phyloP scores from a whole-genome alignment of 2,888 invertebrate species.

The Branchellion lobata region DNA sequence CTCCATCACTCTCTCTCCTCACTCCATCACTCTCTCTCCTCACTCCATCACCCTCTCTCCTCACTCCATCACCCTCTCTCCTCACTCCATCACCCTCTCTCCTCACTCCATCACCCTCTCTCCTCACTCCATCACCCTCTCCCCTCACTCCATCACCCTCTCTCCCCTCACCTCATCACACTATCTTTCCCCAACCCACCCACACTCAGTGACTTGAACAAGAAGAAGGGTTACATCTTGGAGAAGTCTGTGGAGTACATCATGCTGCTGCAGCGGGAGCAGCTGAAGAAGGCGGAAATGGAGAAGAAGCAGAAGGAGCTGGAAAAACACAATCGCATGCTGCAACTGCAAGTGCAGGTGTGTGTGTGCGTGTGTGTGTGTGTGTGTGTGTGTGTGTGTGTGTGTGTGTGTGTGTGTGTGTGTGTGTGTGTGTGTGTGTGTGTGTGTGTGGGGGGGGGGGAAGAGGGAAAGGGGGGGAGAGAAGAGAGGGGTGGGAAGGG shows the following conservation, averaged over 20 bases:
- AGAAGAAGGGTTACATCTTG: conserved; percentile 39
- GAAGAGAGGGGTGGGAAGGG: neutral
- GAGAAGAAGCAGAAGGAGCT: conserved; percentile 32
- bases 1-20: too few relatives aligned
- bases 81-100: too few relatives aligned
- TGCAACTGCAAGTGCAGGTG: conserved; percentile 29
- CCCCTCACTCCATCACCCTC: too few relatives aligned
- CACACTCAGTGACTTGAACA: conserved; percentile 27
- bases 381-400: conserved; percentile 20
- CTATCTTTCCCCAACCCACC: neutral
- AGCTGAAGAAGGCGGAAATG: neutral
- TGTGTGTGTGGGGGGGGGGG: neutral
- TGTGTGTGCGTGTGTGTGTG: neutral
- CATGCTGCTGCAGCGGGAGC: conserved; percentile 2
- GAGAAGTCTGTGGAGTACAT: conserved; percentile 42
- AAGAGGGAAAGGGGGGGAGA: neutral
- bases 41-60: too few relatives aligned
- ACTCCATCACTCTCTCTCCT: too few relatives aligned
- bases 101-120: too few relatives aligned
- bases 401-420: conserved; percentile 30
- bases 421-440: conserved; percentile 26
- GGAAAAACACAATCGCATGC: conserved; percentile 27
- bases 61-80: too few relatives aligned
- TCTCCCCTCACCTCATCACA: too few relatives aligned
- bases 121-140: too few relatives aligned